Evolutionary conservation across 2,113 vertebrate genomes (phyloP).

Genomic region (Tragelaphus strepsiceros): DNA sequence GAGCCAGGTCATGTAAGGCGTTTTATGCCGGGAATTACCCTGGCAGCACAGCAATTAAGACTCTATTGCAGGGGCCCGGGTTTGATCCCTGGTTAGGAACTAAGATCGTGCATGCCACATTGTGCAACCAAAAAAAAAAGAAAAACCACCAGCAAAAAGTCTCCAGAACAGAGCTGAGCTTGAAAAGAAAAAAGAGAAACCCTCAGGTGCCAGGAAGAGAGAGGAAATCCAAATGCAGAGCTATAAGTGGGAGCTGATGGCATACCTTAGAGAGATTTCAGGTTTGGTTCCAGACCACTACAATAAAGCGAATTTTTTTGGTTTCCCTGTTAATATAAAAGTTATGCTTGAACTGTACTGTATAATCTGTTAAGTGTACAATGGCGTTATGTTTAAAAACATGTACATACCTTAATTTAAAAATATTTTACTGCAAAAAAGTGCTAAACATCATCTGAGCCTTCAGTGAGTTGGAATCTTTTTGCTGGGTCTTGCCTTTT

Average conservation of each 20-base stretch:
- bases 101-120: not conserved
- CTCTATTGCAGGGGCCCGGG: too few relatives aligned
- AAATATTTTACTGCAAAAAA: not conserved
- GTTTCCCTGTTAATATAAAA: not conserved
- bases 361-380: not conserved
- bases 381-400: not conserved
- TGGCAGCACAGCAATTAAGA: not conserved
- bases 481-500: not conserved
- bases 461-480: not conserved
- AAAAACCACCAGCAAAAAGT: not conserved
- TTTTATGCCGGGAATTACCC: not conserved
- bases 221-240: slow-evolving; percentile 1
- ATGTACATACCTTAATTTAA: not conserved
- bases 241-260: not conserved
- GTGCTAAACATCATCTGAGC: not conserved
- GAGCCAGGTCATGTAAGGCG: not conserved
- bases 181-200: slow-evolving; percentile 33
- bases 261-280: not conserved
- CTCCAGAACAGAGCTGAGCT: not conserved
- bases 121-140: not conserved
- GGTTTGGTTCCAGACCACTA: not conserved
- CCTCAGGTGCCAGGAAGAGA: not conserved
- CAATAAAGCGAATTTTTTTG: not conserved
- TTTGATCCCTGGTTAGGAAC: not conserved
- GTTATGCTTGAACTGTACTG: not conserved